A percentile compares a stretch with the other conserved stretches of the same genome.
Conservation (phyloP, 2,888 invertebrate genomes). For the Philonicus albiceps region DNA sequence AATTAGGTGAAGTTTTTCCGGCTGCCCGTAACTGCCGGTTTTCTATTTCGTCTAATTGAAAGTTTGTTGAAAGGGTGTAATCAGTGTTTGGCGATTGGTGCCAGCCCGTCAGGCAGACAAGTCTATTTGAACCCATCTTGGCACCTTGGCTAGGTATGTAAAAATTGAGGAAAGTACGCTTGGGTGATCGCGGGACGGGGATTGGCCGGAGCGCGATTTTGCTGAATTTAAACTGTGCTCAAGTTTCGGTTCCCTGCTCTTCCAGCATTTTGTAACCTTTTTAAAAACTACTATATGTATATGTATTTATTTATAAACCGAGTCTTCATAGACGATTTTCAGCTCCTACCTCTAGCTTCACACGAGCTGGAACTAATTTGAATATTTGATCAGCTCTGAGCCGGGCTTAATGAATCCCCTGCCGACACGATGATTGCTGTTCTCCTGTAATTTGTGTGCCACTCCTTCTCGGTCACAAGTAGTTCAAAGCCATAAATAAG, state of each 20-base stretch:
- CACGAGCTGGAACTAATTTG: slow-evolving; percentile 30
- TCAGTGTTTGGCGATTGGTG: slow-evolving; percentile 21
- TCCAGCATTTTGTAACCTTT: not conserved
- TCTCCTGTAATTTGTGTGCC: slow-evolving; percentile 7
- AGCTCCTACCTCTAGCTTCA: not conserved
- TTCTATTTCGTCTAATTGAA: slow-evolving; percentile 32
- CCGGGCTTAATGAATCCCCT: slow-evolving; percentile 26
- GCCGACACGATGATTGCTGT: slow-evolving; percentile 21
- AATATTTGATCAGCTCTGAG: slow-evolving; percentile 34
- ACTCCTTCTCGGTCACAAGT: slow-evolving; percentile 31
- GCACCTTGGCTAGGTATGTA: not conserved
- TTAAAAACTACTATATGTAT: not conserved
- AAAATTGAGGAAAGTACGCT: not conserved
- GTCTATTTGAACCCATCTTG: not conserved
- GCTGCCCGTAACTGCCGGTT: slow-evolving; percentile 18
- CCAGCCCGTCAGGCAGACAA: not conserved
- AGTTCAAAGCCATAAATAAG: slow-evolving; percentile 23
- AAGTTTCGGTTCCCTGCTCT: not conserved
- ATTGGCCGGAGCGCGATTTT: not conserved
- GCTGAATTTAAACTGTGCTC: not conserved
- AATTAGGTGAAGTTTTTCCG: slow-evolving; percentile 34
- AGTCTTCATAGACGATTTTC: not conserved
- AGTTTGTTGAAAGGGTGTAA: slow-evolving; percentile 20
- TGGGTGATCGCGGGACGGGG: not conserved
- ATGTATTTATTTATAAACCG: not conserved